phyloP scores from a whole-genome alignment of 1,140 invertebrate genomes.

The Drosophila tsacasi region DNA sequence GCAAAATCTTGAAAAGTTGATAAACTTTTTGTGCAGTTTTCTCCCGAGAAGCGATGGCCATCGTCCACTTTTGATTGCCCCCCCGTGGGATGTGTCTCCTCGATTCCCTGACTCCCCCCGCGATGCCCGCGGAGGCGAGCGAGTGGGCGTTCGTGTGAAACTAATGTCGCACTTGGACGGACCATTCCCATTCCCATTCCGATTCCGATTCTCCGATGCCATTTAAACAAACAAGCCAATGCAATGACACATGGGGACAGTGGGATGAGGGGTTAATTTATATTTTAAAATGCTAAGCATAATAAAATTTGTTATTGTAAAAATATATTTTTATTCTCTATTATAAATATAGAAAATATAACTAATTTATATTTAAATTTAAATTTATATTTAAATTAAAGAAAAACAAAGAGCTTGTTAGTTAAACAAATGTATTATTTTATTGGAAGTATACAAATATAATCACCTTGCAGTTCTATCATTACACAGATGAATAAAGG shows the following conservation, averaged over 20 bases:
- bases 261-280: neutral
- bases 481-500: no score
- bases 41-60: constrained; percentile 55
- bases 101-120: neutral
- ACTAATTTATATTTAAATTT: no score
- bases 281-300: neutral
- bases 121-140: constrained; percentile 22
- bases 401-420: no score
- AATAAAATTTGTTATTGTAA: no score
- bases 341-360: no score
- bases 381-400: no score
- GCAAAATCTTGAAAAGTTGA: constrained; percentile 72
- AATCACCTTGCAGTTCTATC: no score
- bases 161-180: constrained; percentile 58
- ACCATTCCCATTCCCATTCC: constrained; percentile 26
- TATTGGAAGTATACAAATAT: no score
- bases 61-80: constrained; percentile 51
- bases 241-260: constrained; percentile 62
- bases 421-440: no score
- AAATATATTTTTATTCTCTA: no score
- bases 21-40: constrained; percentile 56
- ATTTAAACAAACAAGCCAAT: constrained; percentile 70
- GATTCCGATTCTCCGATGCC: constrained; percentile 23
- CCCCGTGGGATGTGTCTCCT: constrained; percentile 19
- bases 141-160: constrained; percentile 82